Conservation (phyloP, 2,113 vertebrate species). For the Gasterosteus nipponicus region DNA sequence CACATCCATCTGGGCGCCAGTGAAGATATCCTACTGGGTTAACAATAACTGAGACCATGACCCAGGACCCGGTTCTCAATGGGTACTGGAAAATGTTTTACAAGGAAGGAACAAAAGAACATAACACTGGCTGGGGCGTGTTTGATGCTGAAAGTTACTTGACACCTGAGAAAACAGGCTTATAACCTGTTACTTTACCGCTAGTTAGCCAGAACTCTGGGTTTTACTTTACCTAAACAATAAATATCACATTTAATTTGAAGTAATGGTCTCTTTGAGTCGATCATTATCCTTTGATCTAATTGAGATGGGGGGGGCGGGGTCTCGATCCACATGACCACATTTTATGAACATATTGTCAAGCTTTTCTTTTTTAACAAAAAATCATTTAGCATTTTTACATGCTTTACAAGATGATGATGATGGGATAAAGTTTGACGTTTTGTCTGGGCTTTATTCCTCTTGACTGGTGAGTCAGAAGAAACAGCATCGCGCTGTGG, state of each 20-base stretch:
- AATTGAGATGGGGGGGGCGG: background rate
- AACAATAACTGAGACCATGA: background rate
- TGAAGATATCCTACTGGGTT: background rate
- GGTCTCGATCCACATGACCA: background rate
- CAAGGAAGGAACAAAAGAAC: background rate
- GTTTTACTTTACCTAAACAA: background rate
- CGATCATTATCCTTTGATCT: background rate
- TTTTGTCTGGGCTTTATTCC: background rate
- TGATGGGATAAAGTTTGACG: too few relatives aligned
- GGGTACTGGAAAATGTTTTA: background rate
- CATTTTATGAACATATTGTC: background rate
- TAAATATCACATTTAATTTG: background rate
- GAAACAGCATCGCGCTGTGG: background rate
- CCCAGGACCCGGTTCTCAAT: background rate
- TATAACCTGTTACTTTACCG: background rate
- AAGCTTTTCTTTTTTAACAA: background rate
- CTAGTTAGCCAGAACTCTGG: background rate
- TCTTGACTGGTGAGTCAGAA: background rate
- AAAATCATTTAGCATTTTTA: too few relatives aligned
- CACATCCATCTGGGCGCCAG: background rate
- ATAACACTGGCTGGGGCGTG: background rate
- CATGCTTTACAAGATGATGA: too few relatives aligned
- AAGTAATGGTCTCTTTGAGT: background rate
- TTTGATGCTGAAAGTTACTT: background rate
- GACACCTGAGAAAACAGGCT: background rate